Percentiles rank a stretch among this genome's conserved stretches.
These are phyloP conservation scores for Aphidoletes aphidimyza DNA, from an alignment of 2,888 invertebrate genomes.

Conservation along the genomic window DNA sequence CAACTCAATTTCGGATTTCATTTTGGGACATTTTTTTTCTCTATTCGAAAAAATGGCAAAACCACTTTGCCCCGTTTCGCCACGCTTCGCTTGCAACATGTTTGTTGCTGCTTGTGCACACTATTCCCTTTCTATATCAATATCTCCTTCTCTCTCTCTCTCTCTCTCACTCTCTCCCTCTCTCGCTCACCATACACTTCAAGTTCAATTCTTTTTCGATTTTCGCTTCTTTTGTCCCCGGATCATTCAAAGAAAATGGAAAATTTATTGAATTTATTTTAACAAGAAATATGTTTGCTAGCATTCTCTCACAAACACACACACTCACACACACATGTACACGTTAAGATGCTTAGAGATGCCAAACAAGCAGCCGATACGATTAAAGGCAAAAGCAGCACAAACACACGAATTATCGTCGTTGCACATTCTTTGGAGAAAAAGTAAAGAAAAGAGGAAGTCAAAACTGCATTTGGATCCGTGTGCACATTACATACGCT, in stretches of 20 bases:
- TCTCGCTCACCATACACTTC: neutral
- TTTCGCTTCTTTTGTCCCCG: slow-evolving; percentile 48
- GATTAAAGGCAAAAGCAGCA: slow-evolving; percentile 21
- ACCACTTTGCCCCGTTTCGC: neutral
- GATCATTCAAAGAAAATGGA: slow-evolving; percentile 53
- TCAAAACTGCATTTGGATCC: slow-evolving; percentile 30
- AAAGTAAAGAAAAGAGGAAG: neutral
- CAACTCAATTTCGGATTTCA: slow-evolving; percentile 38
- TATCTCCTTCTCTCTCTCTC: neutral
- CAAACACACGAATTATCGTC: slow-evolving; percentile 42
- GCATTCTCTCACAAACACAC: neutral
- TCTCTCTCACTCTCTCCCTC: neutral
- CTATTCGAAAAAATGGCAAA: slow-evolving; percentile 4
- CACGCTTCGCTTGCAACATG: too few species aligned
- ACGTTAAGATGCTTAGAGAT: neutral
- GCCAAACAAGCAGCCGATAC: neutral
- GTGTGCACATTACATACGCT: slow-evolving; percentile 17
- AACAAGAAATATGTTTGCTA: slow-evolving; percentile 47
- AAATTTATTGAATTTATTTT: slow-evolving; percentile 54
- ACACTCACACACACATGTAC: neutral
- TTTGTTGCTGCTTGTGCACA: too few species aligned
- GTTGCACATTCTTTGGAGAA: slow-evolving; percentile 39
- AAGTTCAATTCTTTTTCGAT: slow-evolving; percentile 44
- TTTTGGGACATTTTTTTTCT: slow-evolving; percentile 40
- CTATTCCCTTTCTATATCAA: neutral